phyloP scores from a whole-genome alignment of 2,888 invertebrate species.

The Ligdia adustata region DNA sequence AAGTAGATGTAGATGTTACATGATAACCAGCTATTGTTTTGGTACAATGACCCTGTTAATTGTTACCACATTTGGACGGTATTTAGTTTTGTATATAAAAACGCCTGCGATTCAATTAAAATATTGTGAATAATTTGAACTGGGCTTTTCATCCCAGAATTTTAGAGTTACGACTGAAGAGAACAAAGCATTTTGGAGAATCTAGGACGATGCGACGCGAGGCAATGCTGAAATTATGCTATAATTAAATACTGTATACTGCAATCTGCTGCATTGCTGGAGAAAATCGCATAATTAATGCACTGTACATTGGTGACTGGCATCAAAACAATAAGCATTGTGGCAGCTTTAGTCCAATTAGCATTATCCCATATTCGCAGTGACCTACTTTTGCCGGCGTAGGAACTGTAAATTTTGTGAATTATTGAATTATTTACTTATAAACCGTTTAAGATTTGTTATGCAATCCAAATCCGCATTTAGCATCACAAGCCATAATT shows the following conservation, averaged over 20 bases:
- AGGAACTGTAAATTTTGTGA: background rate
- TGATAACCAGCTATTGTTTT: constrained; percentile 33
- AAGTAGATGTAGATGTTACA: constrained; percentile 24
- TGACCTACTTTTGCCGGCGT: constrained; percentile 15
- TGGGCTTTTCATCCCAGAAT: background rate
- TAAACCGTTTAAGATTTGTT: background rate
- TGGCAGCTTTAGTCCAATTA: constrained; percentile 23
- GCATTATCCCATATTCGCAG: constrained; percentile 16
- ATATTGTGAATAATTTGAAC: constrained; percentile 11
- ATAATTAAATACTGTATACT: constrained; percentile 19
- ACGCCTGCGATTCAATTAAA: constrained; percentile 13
- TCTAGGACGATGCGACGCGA: constrained; percentile 4
- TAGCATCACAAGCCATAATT: background rate
- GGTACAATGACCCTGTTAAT: constrained; percentile 33
- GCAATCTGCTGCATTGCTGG: constrained; percentile 8
- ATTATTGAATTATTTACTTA: background rate
- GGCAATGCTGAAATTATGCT: constrained; percentile 17
- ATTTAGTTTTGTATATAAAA: constrained; percentile 19
- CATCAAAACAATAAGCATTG: constrained; percentile 22
- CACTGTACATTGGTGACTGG: constrained; percentile 18
- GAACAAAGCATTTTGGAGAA: constrained; percentile 19
- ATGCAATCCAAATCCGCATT: background rate
- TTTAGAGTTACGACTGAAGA: constrained; percentile 11
- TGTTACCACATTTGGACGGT: constrained; percentile 18
- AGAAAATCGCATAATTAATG: constrained; percentile 27